Evolutionary conservation across 2,113 vertebrate species (phyloP), one percentile per base, ranked within the genome.

Genomic region (Vulpes vulpes): DNA sequence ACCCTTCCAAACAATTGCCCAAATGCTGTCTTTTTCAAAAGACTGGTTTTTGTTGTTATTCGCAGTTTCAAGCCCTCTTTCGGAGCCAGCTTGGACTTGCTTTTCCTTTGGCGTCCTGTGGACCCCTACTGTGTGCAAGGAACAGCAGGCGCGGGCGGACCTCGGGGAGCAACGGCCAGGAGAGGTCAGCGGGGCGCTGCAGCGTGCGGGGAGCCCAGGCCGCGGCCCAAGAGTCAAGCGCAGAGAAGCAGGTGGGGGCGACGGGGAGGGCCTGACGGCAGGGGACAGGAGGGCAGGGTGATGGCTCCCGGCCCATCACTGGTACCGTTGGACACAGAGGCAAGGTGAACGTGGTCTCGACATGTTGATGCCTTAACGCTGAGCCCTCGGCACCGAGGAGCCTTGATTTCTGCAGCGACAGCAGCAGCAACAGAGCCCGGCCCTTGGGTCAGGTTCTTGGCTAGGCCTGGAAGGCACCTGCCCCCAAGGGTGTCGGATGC

Each of bases 171-270:
- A 49, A 5, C 82, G 5, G 76, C 53, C 25, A 59, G 25, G 19
- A 59, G 25, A 23, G 53, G 59, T 14, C 2, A 17, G 53, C 11
- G 0, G 64, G 64, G 4, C 3, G 19, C 8, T 0, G 20, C 14
- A 0, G 1, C 0, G 0, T 0, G 51, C 11, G 0, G 55, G 11
- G 6, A 32, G 30, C 1, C 1, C 2, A 1, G 30, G 64, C 64
- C 62, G 32, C 60, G 1, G 15, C 23, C 0, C 8, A 11, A 23
- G 43, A 27, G 25, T 1, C 6, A 62, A 60, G 25, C 49, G 2
- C 11, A 2, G 69, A 53, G 67, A 35, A 35, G 94, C 43, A n/a
- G 35, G 23, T 10, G 32, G 89, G 65, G 17, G 3, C 2, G 4
- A 0, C 2, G 5, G 8, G 25, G 1, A 17, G 19, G 55, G 62